Percentiles rank a stretch among this genome's conserved stretches.
These are phyloP conservation scores for Drosophila ficusphila DNA, from an alignment of 1,140 invertebrate species.

Conservation along the genomic window DNA sequence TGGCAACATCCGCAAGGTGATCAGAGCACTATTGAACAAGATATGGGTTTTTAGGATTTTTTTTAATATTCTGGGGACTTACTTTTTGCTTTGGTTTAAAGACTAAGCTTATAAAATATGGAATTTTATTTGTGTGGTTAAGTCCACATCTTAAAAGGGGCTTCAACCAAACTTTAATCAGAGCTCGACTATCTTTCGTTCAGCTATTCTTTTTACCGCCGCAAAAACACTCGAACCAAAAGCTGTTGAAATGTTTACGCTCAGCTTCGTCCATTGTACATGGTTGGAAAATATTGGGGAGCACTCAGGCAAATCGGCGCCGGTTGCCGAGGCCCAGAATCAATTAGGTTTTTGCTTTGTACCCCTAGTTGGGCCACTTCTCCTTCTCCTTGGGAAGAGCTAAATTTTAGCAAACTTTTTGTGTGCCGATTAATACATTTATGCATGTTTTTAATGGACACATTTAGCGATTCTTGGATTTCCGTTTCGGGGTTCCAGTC, in stretches of 20 bases:
- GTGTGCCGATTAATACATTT: conserved; percentile 64
- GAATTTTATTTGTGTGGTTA: not conserved
- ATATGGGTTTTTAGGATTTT: conserved; percentile 16
- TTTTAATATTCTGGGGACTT: not conserved
- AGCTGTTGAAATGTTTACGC: conserved; percentile 77
- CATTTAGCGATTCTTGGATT: conserved; percentile 63
- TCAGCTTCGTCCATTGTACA: conserved; percentile 73
- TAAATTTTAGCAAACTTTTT: conserved; percentile 44
- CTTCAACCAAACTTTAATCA: conserved; percentile 5
- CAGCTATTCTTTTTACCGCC: conserved; percentile 31
- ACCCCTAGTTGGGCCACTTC: conserved; percentile 25
- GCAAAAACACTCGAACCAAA: conserved; percentile 15
- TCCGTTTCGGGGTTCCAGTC: conserved; percentile 63
- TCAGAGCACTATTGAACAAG: conserved; percentile 2
- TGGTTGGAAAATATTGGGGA: conserved; percentile 51
- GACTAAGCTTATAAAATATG: not conserved
- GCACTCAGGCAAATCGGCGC: conserved; percentile 60
- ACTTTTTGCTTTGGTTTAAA: not conserved
- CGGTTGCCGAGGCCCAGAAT: conserved; percentile 67
- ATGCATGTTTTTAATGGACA: conserved; percentile 73
- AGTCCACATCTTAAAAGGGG: not conserved
- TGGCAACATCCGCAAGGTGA: conserved; percentile 48
- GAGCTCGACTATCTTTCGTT: conserved; percentile 16
- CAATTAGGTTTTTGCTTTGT: conserved; percentile 60
- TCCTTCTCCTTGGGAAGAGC: conserved; percentile 23